Base-by-base conservation (phyloP, 1,140 invertebrate species). In the Bilobella aurantiaca region DNA sequence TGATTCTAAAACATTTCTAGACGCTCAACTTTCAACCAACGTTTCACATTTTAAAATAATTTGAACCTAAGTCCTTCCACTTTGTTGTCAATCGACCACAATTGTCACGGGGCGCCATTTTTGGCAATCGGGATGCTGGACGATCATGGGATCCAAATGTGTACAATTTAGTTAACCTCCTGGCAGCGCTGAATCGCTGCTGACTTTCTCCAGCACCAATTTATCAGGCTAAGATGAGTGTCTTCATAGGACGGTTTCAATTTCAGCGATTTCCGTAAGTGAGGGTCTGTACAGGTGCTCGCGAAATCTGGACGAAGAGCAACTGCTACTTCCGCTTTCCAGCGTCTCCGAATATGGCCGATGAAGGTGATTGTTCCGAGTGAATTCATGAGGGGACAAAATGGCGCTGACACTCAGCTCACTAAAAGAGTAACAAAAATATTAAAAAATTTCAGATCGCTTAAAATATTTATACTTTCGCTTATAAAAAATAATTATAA, bases 181-280 rank as follows among this genome's bases (percentile, higher is more conserved):
- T n/a, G n/a, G n/a, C n/a, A n/a, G n/a, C n/a, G n/a, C n/a, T n/a
- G n/a, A n/a, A n/a, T n/a, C n/a, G n/a, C n/a, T n/a, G n/a, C n/a
- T n/a, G n/a, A n/a, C n/a, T n/a, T n/a, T n/a, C 18, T 42, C 34
- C 34, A 12, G 8, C 18, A 12, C 34, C 34, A 42, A 12, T 42
- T 42, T 42, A 5, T 8, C 5, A 28, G 12, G 23, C n/a, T 57
- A 42, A 57, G 21, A 60, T 3, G 27, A 31, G n/a, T 60, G 3
- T 31, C 8, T 18, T 53, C 61, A 70, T 3, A 70, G 69, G 66
- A 70, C 69, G 66, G 69, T 70, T 66, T 70, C 69, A 42, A 70
- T 68, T 61, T 70, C 69, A 53, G 66, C 59, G 58, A 70, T 68
- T 63, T 70, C 69, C 28, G 69, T 70, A 29, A 70, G 46, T 42